Evolutionary conservation across 2,113 vertebrate species (phyloP), one percentile per base, ranked within the genome.

Genomic region (Heliornis fulica): DNA sequence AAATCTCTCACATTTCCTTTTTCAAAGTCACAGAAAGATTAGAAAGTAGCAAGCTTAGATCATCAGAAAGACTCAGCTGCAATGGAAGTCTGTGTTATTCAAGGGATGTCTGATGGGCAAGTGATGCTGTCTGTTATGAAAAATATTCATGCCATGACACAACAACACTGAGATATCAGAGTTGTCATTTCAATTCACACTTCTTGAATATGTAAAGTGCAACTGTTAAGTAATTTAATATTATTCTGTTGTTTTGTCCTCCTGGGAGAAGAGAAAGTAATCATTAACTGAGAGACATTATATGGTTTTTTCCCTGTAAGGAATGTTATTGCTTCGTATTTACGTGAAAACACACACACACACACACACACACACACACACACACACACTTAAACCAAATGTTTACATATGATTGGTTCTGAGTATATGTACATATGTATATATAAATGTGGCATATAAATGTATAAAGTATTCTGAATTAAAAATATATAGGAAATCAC

Each of bases 131-230:
- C 68, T 89, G 26, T 61, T 89, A 56, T 63, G 72, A 88, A 90
- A 93, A 89, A 81, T 60, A 90, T 70, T 93, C 81, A 70, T 81
- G 34, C 46, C 68, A 83, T 87, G 80, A 94, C 89, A 94, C 28
- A 82, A 10, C 25, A 57, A 57, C 19, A n/a, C 11, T 79, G 85
- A 87, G 90, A 76, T 89, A 95, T 89, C 69, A 76, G 71, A 93
- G 68, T 3, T 91, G 82, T 72, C 51, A 3, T 94, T 96, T 91
- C 57, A 95, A 29, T 90, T 96, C 70, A 88, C 61, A 50, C 34
- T 94, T 94, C 76, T 72, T 72, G 50, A 89, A 91, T 92, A 94
- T 60, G 53, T 83, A 88, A 96, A 91, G 28, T 80, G 53, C n/a
- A 93, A 83, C 57, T 84, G 38, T 89, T 96, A 87, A 93, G 85